These are phyloP conservation scores for Microplitis deprimator DNA, from an alignment of 2,888 invertebrate genomes.

Conservation along the genomic window DNA sequence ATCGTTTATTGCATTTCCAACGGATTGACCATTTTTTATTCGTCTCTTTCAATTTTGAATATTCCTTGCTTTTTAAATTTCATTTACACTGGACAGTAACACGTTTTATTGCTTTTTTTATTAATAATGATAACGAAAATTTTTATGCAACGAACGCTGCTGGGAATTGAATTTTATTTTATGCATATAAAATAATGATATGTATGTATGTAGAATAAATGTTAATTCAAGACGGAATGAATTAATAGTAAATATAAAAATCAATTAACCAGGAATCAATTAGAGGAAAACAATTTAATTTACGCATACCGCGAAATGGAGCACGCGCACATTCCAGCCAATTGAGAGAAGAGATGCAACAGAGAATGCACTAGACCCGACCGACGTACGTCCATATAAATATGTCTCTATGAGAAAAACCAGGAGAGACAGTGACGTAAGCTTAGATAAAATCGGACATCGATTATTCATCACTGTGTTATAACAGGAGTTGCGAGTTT, in stretches of 20 bases:
- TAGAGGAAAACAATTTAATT: constrained; percentile 40
- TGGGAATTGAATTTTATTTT: no score
- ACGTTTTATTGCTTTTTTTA: no score
- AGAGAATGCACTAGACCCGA: background rate
- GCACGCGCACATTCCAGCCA: constrained; percentile 26
- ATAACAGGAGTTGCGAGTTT: background rate
- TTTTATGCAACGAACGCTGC: no score
- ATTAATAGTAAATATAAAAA: background rate
- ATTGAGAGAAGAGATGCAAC: constrained; percentile 7
- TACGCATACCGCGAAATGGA: constrained; percentile 33
- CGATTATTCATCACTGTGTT: background rate
- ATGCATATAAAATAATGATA: no score
- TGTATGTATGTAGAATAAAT: no score
- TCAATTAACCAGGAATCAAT: constrained; percentile 22
- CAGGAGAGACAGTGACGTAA: background rate
- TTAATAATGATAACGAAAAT: no score
- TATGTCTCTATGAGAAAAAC: background rate
- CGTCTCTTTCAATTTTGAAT: constrained; percentile 7
- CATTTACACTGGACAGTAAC: background rate
- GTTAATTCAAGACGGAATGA: no score
- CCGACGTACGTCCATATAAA: background rate
- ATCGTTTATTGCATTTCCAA: constrained; percentile 40
- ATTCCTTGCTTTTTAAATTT: background rate
- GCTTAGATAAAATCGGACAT: background rate
- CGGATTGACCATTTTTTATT: constrained; percentile 31